Evolutionary conservation across 1,140 invertebrate genomes (phyloP), one percentile per base, ranked within the genome.

Genomic region (Pseudomyrmex pallidus): DNA sequence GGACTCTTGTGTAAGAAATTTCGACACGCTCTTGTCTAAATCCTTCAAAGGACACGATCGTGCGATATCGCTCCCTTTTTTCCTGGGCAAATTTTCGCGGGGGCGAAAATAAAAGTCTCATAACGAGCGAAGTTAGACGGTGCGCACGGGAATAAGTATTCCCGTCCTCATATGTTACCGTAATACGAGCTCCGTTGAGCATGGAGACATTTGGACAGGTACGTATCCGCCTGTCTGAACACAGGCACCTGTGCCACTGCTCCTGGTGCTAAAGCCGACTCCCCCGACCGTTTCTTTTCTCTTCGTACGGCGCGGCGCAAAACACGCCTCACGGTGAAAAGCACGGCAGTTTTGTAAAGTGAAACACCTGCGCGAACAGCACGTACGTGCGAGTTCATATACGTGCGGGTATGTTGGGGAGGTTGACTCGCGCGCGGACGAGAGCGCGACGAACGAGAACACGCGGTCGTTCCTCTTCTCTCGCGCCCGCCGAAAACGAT

Each of bases 121-220:
- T 85, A 83, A 85, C 78, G 56, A 66, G 70, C 44, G 48, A 83
- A 74, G 84, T 83, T 66, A 66, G 63, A 73, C 84, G 57, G 50
- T 61, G 77, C 20, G 56, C 54, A 25, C 66, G 64, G n/a, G 63
- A 74, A 74, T 82, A 83, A 85, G 84, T 68, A 72, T 83, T 74
- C 68, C 61, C 78, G 46, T 54, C 61, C 78, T 82, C 78, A 82
- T 80, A 72, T 63, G 70, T 82, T 74, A 73, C 59, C 59, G 72
- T 80, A 80, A 80, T 80, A 80, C 76, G 76, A 80, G 76, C 76
- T 74, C 70, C 68, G 70, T 35, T 35, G 35, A 35, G 35, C 72
- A 54, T 63, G 61, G 61, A 85, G 83, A 85, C 77, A 73, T 82
- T 83, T 66, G 62, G 78, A 85, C 84, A 85, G 78, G 68, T 82